phyloP scores from a whole-genome alignment of 2,797 vertebrate genomes.

The Zenarchopterus dispar region DNA sequence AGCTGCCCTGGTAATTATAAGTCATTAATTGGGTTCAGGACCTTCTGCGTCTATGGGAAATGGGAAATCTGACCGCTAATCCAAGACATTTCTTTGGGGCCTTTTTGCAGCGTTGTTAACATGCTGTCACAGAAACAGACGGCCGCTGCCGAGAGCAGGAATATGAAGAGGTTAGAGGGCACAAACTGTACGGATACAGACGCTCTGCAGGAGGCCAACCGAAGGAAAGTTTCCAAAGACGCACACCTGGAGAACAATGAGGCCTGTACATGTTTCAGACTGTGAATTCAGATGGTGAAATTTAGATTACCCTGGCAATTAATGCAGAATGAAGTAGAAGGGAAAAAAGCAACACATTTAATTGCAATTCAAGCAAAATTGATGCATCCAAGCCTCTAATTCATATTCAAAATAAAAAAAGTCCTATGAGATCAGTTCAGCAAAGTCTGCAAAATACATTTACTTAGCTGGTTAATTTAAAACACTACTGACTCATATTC shows the following conservation, averaged over 20 bases:
- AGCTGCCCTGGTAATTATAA: constrained; percentile 89
- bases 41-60: constrained; percentile 86
- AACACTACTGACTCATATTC: too few species aligned
- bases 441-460: too few species aligned
- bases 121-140: constrained; percentile 65
- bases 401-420: too few species aligned
- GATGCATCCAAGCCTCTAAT: too few species aligned
- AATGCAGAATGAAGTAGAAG: too few species aligned
- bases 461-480: too few species aligned
- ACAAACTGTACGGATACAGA: constrained; percentile 21
- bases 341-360: too few species aligned
- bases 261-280: background rate
- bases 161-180: constrained; percentile 62
- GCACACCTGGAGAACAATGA: constrained; percentile 16
- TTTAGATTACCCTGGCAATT: too few species aligned
- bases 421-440: too few species aligned
- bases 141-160: constrained; percentile 47
- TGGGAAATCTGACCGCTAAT: constrained; percentile 85
- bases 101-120: constrained; percentile 65
- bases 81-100: constrained; percentile 72
- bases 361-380: too few species aligned
- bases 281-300: background rate
- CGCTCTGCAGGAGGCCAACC: constrained; percentile 33
- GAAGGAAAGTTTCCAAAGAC: background rate
- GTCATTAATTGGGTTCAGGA: constrained; percentile 94